Conservation (phyloP, 2,113 vertebrate species). For the Leucosticte australis region DNA sequence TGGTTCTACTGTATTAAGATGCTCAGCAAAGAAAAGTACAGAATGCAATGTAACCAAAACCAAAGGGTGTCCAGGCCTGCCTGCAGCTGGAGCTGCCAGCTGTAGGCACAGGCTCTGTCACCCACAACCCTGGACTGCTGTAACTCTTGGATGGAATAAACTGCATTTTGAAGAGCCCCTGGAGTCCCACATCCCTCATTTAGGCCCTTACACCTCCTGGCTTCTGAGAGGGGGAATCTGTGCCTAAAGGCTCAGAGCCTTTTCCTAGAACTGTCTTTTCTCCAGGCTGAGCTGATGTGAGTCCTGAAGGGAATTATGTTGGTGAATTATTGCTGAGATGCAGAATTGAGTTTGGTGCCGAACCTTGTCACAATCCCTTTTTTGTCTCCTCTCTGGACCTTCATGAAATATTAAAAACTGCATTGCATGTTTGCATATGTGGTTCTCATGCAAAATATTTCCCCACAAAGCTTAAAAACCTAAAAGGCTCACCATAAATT, state of each 20-base stretch:
- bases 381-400: background rate
- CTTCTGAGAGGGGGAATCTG: background rate
- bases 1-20: no score
- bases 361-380: accelerated
- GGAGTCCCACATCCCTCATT: no score
- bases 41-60: no score
- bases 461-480: background rate
- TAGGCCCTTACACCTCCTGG: background rate
- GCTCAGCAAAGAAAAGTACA: no score
- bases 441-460: background rate
- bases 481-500: background rate
- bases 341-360: background rate
- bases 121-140: no score
- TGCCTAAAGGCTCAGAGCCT: background rate
- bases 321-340: background rate
- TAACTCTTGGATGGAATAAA: no score
- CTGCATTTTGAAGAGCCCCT: no score
- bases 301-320: background rate
- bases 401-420: background rate
- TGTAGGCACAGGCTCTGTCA: no score
- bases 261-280: background rate
- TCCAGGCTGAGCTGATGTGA: background rate
- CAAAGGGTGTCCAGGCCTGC: no score
- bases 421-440: background rate
- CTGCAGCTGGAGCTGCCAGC: no score